Evolutionary conservation across 2,888 invertebrate genomes (phyloP).

Genomic region (Ashinkailepas kermadecensis): DNA sequence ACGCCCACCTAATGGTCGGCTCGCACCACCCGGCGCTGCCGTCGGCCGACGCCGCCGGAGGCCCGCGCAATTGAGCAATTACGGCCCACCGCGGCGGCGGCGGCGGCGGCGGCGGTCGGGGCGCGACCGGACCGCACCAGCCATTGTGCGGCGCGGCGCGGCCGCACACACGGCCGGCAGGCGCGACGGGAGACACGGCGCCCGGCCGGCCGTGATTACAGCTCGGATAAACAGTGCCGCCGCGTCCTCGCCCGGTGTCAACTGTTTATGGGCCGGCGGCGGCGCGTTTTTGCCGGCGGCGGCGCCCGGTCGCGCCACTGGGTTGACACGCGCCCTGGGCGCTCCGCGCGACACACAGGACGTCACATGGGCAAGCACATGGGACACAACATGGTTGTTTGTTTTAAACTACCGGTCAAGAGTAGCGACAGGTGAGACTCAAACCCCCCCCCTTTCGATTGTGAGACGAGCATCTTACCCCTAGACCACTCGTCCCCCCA

Average conservation of each 20-base stretch:
- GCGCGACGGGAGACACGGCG: not conserved
- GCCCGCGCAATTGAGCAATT: not conserved
- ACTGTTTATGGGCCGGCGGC: conserved; percentile 9
- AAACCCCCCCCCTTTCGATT: too few relatives aligned
- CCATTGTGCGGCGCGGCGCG: too few relatives aligned
- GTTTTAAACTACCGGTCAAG: too few relatives aligned
- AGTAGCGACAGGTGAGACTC: too few relatives aligned
- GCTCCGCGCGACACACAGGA: too few relatives aligned
- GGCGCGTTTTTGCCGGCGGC: not conserved
- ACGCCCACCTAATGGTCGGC: too few relatives aligned
- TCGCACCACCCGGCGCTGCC: not conserved
- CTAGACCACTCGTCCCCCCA: too few relatives aligned
- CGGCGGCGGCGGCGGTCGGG: not conserved
- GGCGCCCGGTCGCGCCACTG: conserved; percentile 46
- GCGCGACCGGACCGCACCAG: too few relatives aligned
- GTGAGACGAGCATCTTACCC: too few relatives aligned
- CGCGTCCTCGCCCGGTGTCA: not conserved
- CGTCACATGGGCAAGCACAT: too few relatives aligned
- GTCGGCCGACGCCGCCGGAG: not conserved
- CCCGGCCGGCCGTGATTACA: not conserved
- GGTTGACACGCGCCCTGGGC: conserved; percentile 53
- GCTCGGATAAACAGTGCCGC: not conserved
- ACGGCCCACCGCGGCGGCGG: not conserved
- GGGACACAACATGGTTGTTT: too few relatives aligned
- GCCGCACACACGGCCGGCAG: too few relatives aligned